phyloP scores from a whole-genome alignment of 2,797 vertebrate genomes.

The Chaetodon trifasciatus region DNA sequence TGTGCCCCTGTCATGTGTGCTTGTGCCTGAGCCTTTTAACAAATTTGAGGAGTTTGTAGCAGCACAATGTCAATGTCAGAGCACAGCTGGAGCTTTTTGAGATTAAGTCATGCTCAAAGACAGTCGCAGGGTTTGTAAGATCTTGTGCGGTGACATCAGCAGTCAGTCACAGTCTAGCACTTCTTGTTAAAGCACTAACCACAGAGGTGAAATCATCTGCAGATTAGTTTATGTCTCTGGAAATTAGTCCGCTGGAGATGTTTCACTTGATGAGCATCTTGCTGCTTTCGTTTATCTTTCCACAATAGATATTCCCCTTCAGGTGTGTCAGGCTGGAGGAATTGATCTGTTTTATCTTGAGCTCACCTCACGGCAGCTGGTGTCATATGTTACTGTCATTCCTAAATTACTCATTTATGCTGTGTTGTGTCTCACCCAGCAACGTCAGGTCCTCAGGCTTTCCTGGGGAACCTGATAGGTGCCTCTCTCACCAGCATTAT shows the following conservation, averaged over 20 bases:
- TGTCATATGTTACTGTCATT: slow-evolving; percentile 28
- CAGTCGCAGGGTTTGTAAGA: slow-evolving; percentile 23
- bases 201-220: slow-evolving; percentile 47
- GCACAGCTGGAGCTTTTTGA: slow-evolving; percentile 48
- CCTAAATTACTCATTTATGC: slow-evolving; percentile 52
- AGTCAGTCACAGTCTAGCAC: slow-evolving; percentile 36
- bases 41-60: slow-evolving; percentile 30
- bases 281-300: slow-evolving; percentile 17
- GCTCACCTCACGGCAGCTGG: slow-evolving; percentile 40
- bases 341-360: slow-evolving; percentile 47
- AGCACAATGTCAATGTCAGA: slow-evolving; percentile 46
- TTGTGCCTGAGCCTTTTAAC: slow-evolving; percentile 32
- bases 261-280: slow-evolving; percentile 25
- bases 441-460: slow-evolving; percentile 37
- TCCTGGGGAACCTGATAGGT: slow-evolving; percentile 34
- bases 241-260: slow-evolving; percentile 26
- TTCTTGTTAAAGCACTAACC: slow-evolving; percentile 40
- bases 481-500: slow-evolving; percentile 32
- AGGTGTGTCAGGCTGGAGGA: slow-evolving; percentile 27
- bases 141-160: slow-evolving; percentile 43
- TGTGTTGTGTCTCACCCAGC: slow-evolving; percentile 21
- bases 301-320: not conserved
- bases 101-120: slow-evolving; percentile 49
- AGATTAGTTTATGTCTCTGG: slow-evolving; percentile 32
- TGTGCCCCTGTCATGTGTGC: slow-evolving; percentile 5